Base-by-base conservation (phyloP, 1,140 invertebrate species). In the Caenorhabditis briggsae region DNA sequence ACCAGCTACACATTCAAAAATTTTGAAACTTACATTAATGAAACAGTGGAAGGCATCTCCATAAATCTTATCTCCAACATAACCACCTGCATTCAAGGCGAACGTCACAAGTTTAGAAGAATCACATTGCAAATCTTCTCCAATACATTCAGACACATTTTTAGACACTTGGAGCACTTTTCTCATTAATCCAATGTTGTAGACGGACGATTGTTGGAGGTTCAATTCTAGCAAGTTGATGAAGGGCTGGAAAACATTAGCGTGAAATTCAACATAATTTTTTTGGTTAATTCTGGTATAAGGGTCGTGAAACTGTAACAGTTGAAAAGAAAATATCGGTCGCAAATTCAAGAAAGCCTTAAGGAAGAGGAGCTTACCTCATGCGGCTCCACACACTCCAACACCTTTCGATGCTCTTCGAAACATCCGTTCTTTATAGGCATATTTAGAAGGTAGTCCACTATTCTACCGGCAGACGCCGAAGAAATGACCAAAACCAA, bases 21-120 rank as follows among this genome's bases (percentile, higher is more conserved):
- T 33, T 33, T 3, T 1, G 3, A 33, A 33, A 33, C 70, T 78
- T 3, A 78, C 70, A 78, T 78, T 78, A 23, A 78, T 78, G 20
- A 78, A 78, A 53, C 70, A 78, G 46, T 78, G 70, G 20, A 78
- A 78, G 0, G 46, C 70, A 41, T 78, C 70, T 23, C 70, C 70
- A 53, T 78, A 78, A 0, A 78, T 7, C 33, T 50, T 78, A 7
- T 50, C n/a, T 5, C 70, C 70, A 14, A 53, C n/a, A n/a, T 78
- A 78, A 7, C 23, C 12, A 9, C 18, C 70, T 12, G 14, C 2
- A 5, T 78, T n/a, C 46, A 78, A 50, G 12, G 20, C n/a, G 16
- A 12, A 50, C 25, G 23, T 46, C 5, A 78, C 46, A 6, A 50
- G 5, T 11, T 50, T 78, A 9, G 70, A n/a, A 2, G 3, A 8